Evolutionary conservation across 2,797 vertebrate genomes (phyloP).

Genomic region (Mallotus villosus): DNA sequence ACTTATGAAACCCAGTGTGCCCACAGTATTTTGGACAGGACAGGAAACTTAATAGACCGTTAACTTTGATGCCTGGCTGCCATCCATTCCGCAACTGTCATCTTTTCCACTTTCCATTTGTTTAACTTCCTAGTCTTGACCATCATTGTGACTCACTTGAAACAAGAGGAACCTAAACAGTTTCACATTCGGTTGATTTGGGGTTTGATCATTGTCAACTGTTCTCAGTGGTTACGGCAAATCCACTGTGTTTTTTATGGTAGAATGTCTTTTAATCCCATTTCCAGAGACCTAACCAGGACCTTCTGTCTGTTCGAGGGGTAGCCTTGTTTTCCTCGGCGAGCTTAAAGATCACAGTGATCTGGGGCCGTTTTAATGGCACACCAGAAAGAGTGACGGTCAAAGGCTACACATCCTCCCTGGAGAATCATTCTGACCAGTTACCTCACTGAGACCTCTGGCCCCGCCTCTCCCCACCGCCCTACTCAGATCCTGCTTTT

Average conservation of each 20-base stretch:
- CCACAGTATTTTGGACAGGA: slow-evolving; percentile 40
- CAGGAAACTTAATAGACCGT: slow-evolving; percentile 56
- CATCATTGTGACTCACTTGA: slow-evolving; percentile 57
- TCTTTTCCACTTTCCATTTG: slow-evolving; percentile 40
- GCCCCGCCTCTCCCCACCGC: slow-evolving; percentile 32
- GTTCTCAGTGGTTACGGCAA: slow-evolving; percentile 60
- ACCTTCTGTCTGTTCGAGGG: slow-evolving; percentile 69
- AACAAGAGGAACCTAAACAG: slow-evolving; percentile 66
- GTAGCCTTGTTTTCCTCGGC: slow-evolving; percentile 50
- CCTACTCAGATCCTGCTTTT: slow-evolving; percentile 26
- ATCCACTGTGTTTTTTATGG: slow-evolving; percentile 52
- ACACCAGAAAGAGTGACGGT: slow-evolving; percentile 58
- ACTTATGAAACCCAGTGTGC: slow-evolving; percentile 45
- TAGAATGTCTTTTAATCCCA: slow-evolving; percentile 63
- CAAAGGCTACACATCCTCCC: slow-evolving; percentile 37
- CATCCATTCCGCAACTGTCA: slow-evolving; percentile 34
- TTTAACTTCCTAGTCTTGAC: slow-evolving; percentile 41
- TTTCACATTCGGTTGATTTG: slow-evolving; percentile 67
- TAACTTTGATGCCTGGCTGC: slow-evolving; percentile 52
- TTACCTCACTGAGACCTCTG: slow-evolving; percentile 40
- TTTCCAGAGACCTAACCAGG: slow-evolving; percentile 59
- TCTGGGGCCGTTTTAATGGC: slow-evolving; percentile 63
- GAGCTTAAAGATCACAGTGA: slow-evolving; percentile 50
- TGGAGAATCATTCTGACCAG: slow-evolving; percentile 45
- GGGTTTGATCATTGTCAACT: slow-evolving; percentile 67